Evolutionary conservation across 2,888 invertebrate genomes (phyloP).

Genomic region (Busseola fusca): DNA sequence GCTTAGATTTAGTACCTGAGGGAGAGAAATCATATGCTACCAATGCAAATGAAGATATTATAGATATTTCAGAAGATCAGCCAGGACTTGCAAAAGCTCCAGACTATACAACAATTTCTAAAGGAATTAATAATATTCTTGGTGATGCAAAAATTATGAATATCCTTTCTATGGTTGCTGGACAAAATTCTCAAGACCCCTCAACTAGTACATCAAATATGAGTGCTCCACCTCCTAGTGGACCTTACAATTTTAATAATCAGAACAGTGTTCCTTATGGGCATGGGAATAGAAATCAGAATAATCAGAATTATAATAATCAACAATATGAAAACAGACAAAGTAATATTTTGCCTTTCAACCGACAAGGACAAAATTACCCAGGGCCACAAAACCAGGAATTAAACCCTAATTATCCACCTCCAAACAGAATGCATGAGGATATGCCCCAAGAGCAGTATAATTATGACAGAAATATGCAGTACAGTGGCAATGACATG

Average conservation of each 20-base stretch:
- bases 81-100: conserved; percentile 65
- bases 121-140: conserved; percentile 90
- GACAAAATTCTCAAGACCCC: conserved; percentile 46
- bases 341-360: conserved; percentile 63
- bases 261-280: conserved; percentile 49
- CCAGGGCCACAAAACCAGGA: conserved; percentile 62
- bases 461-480: conserved; percentile 66
- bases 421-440: conserved; percentile 65
- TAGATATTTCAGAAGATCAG: conserved; percentile 76
- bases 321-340: conserved; percentile 68
- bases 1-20: conserved; percentile 91
- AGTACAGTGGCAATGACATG: conserved; percentile 59
- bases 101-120: conserved; percentile 90
- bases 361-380: conserved; percentile 64
- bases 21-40: conserved; percentile 64
- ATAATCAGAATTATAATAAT: conserved; percentile 59
- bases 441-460: conserved; percentile 66
- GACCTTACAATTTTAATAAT: conserved; percentile 47
- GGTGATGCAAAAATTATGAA: conserved; percentile 90
- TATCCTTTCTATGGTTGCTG: conserved; percentile 87
- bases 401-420: conserved; percentile 61
- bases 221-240: conserved; percentile 32
- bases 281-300: conserved; percentile 71
- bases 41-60: conserved; percentile 70
- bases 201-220: conserved; percentile 52